Percentiles rank a stretch among this genome's conserved stretches.
Conservation (phyloP, 2,113 vertebrate species). For the Chlamydotis undulata region DNA sequence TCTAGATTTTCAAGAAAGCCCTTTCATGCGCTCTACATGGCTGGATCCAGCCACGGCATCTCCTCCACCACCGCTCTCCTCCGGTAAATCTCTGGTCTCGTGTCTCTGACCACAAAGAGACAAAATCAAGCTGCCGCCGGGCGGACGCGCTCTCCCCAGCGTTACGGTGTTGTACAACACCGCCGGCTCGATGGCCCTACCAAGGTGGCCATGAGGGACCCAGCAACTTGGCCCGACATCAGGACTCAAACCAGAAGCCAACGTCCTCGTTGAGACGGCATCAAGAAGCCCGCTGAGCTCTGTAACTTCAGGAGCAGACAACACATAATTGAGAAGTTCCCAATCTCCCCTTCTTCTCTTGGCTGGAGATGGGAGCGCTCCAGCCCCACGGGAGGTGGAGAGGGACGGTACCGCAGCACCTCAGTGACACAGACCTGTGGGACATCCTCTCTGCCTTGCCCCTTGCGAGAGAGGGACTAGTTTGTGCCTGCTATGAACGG, state of each 20-base stretch:
- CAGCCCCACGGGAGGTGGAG: neutral
- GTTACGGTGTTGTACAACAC: fast-evolving
- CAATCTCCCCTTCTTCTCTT: neutral
- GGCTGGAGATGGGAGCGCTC: neutral
- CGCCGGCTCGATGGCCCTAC: fast-evolving
- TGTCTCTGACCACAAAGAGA: fast-evolving
- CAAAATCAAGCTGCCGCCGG: neutral
- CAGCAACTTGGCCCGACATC: neutral
- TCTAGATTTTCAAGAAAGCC: neutral
- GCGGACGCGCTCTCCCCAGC: neutral
- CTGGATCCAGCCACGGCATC: neutral
- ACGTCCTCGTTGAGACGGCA: neutral
- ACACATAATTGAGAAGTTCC: neutral
- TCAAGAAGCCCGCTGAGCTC: fast-evolving
- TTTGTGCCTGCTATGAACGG: neutral
- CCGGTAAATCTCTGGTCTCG: neutral
- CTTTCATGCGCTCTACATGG: neutral
- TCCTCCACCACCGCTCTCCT: neutral
- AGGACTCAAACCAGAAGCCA: neutral
- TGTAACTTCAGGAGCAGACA: neutral
- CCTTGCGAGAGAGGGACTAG: neutral
- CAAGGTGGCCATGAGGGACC: fast-evolving
- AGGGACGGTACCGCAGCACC: fast-evolving
- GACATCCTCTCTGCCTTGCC: neutral
- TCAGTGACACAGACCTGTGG: neutral